These are phyloP conservation scores for Andricus quercusramuli DNA, from an alignment of 2,888 invertebrate species.

Conservation along the genomic window DNA sequence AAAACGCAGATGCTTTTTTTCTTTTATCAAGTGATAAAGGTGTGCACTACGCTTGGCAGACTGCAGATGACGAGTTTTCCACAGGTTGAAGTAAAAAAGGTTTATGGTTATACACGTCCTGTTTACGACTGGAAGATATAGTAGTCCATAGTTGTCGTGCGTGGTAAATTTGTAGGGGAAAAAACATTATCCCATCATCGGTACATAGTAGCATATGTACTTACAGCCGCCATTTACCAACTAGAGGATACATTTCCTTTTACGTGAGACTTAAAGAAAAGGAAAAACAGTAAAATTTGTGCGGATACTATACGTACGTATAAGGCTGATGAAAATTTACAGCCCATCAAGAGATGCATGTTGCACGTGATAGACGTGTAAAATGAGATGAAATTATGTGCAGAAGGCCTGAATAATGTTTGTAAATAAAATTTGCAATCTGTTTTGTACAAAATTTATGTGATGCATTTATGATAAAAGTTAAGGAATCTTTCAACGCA, in stretches of 20 bases:
- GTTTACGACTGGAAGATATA: conserved; percentile 40
- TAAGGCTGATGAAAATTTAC: background rate
- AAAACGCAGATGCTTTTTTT: background rate
- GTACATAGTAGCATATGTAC: conserved; percentile 8
- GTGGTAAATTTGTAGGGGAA: conserved; percentile 21
- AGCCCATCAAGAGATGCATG: conserved; percentile 1
- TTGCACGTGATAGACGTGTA: background rate
- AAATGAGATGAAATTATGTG: background rate
- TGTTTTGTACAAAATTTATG: background rate
- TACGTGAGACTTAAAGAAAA: background rate
- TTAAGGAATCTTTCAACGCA: no score
- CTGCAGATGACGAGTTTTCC: background rate
- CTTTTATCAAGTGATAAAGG: conserved; percentile 15
- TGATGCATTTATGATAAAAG: background rate
- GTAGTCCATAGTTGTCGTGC: conserved; percentile 27
- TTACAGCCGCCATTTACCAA: conserved; percentile 6
- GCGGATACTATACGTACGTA: background rate
- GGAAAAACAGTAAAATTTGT: background rate
- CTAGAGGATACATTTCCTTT: conserved; percentile 12
- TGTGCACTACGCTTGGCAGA: background rate
- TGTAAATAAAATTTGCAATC: background rate
- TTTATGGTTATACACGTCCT: conserved; percentile 35
- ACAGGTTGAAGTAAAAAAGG: conserved; percentile 41
- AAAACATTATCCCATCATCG: conserved; percentile 36
- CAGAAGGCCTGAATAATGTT: background rate